Evolutionary conservation across 2,888 invertebrate genomes (phyloP), one percentile per base, ranked within the genome.

Genomic region (Tachystola acroxantha): DNA sequence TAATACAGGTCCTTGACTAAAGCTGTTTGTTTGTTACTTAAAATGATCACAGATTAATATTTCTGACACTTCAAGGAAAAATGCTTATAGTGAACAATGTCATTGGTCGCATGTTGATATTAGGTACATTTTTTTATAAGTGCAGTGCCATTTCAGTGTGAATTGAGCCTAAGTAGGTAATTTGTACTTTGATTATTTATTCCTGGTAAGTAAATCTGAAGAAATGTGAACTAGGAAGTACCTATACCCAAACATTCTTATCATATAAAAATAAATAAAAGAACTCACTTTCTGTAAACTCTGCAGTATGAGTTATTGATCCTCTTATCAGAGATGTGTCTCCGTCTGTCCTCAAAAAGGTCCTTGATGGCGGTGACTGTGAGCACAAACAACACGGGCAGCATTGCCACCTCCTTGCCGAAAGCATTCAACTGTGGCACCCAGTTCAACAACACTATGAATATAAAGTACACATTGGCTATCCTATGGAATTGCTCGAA

Each of bases 401-500:
- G 90, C 94, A 97, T 96, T 10, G 97, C 96, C 53, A 98, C 91
- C 84, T 97, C 97, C 73, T 97, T 97, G 45, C 96, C 97, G 80
- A 98, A 97, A 2, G 97, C 97, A 82, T 95, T 96, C 44, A 97
- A 95, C 22, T 93, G 91, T 2, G 97, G 97, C 68, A 98, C 93
- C 97, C 97, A 98, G 86, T 98, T 98, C 48, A 98, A 90, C 56
- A 97, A 86, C 59, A 98, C 97, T 71, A 99, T 97, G 71, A 97
- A 96, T 67, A 98, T 94, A 84, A 99, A 99, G 88, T 98, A 99
- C 64, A 99, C 89, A 89, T 99, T 99, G 46, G 98, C 98, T 67
- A 97, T 96, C 45, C 98, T 92, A 81, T 98, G 98, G 78, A 99
- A 98, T 86, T 99, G 98, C 87, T 98, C 98, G 77, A 98, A 91